Conservation (phyloP, 2,797 vertebrate species). For the Alfaro cultratus region DNA sequence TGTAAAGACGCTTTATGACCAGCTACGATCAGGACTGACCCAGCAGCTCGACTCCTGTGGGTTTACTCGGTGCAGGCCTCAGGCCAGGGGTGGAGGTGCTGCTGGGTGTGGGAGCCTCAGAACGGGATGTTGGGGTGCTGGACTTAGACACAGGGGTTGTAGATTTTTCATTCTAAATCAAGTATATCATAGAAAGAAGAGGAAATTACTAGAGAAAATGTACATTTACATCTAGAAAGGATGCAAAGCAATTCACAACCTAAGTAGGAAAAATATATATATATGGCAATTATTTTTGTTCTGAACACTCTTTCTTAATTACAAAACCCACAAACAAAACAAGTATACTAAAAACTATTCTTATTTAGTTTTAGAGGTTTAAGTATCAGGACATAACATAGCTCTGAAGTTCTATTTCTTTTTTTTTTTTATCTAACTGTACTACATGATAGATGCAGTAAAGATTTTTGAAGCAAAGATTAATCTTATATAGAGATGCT, state of each 20-base stretch:
- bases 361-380: not conserved
- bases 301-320: not conserved
- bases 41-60: slow-evolving; percentile 85
- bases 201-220: not conserved
- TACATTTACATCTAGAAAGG: not conserved
- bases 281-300: not conserved
- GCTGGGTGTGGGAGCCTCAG: slow-evolving; percentile 90
- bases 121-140: slow-evolving; percentile 92
- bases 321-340: not conserved
- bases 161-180: slow-evolving; percentile 90
- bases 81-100: slow-evolving; percentile 90
- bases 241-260: not conserved
- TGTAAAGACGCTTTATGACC: not conserved
- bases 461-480: not conserved
- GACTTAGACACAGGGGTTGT: slow-evolving; percentile 94
- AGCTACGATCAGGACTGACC: slow-evolving; percentile 72
- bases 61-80: slow-evolving; percentile 85
- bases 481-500: not conserved
- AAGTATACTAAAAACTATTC: not conserved
- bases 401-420: not conserved
- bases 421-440: too few relatives aligned
- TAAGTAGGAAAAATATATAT: not conserved
- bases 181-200: slow-evolving; percentile 13
- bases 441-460: not conserved
- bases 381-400: not conserved